phyloP scores from a whole-genome alignment of 2,888 invertebrate species.

The Apotomis betuletana region DNA sequence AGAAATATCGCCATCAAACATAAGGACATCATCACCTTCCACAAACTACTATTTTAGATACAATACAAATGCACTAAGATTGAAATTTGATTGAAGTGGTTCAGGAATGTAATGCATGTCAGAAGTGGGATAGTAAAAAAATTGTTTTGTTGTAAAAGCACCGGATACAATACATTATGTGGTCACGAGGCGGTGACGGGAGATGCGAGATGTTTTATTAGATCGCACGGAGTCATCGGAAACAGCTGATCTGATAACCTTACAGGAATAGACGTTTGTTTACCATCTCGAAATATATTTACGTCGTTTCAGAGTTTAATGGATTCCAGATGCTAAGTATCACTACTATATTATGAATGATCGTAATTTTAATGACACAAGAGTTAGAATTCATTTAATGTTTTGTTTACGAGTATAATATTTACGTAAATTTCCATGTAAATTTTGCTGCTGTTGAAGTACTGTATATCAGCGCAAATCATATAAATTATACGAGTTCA shows the following conservation, averaged over 20 bases:
- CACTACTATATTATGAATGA: too few relatives aligned
- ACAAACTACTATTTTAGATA: neutral
- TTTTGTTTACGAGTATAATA: too few relatives aligned
- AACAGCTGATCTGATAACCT: constrained; percentile 42
- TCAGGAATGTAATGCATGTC: neutral
- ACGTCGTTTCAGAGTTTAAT: neutral
- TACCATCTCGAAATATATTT: constrained; percentile 36
- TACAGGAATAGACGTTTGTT: constrained; percentile 45
- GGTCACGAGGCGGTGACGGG: constrained; percentile 23
- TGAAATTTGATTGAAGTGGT: neutral
- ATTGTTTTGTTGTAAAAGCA: constrained; percentile 30
- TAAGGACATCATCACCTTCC: neutral
- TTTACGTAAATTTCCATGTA: too few relatives aligned
- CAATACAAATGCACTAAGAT: neutral
- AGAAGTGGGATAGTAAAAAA: neutral
- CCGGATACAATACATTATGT: constrained; percentile 35
- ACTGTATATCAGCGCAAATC: too few relatives aligned
- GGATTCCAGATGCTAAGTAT: neutral
- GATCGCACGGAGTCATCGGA: constrained; percentile 25
- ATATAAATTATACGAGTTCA: too few relatives aligned
- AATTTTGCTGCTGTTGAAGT: too few relatives aligned
- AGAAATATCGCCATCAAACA: constrained; percentile 4
- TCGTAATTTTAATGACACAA: too few relatives aligned
- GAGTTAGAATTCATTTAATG: too few relatives aligned
- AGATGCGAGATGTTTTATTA: constrained; percentile 25